Evolutionary conservation across 2,797 vertebrate genomes (phyloP), one percentile per base, ranked within the genome.

Genomic region (Amphiprion clarkii): DNA sequence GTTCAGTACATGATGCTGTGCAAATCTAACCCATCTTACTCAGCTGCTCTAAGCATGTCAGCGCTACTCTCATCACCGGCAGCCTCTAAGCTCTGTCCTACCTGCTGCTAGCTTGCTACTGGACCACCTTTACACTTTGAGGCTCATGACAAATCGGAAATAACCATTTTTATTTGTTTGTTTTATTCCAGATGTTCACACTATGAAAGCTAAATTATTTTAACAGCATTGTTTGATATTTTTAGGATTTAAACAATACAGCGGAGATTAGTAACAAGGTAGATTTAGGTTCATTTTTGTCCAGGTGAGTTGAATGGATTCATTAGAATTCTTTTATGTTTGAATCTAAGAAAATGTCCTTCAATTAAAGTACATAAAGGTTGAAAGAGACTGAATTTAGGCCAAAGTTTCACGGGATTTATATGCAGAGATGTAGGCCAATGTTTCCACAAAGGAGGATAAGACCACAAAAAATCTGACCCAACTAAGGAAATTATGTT

Each of bases 101-200:
- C 83, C 83, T 87, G 78, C 62, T 80, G 82, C 87, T 88, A 76
- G 74, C 74, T 88, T 31, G 19, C 72, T 88, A 78, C 67, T 75
- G 55, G 59, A 88, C 71, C 84, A 82, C 51, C 79, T 64, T 60
- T 71, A 79, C 76, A 78, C 70, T 71, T 31, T 55, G 91, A 94
- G 93, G 92, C 94, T 94, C 94, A 93, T 92, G 92, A 92, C 93
- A 90, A 93, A 85, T 58, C 63, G 25, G 11, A 17, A 63, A 23
- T 63, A 29, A 33, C 5, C 31, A 2, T 21, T 71, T 72, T 31
- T 27, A 25, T 59, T 55, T 31, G 16, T 44, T 44, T 44, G 42
- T 14, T 5, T 44, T 14, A 44, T 44, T 14, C 42, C 16, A 17
- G 13, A 44, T 4, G 42, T 16, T 14, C 4, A 14, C 14, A 17